phyloP scores from a whole-genome alignment of 1,140 invertebrate genomes.

The Drosophila nannoptera region DNA sequence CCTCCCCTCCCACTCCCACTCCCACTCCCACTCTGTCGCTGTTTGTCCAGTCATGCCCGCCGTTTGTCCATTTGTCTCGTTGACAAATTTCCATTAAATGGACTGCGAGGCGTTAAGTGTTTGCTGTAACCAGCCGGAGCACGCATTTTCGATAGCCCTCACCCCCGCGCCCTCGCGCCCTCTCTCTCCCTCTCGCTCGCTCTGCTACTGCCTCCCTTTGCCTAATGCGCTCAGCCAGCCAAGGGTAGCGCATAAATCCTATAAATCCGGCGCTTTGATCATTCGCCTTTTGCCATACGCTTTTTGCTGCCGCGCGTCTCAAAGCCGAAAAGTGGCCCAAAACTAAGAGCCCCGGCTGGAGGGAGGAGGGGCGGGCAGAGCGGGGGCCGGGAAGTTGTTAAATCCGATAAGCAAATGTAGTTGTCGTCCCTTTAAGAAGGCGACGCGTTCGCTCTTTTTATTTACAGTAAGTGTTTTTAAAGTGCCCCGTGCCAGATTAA shows the following conservation, averaged over 20 bases:
- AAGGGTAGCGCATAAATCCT: constrained; percentile 71
- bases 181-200: not conserved
- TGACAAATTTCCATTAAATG: constrained; percentile 72
- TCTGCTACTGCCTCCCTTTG: not conserved
- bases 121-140: constrained; percentile 63
- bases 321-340: constrained; percentile 67
- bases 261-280: constrained; percentile 72
- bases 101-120: constrained; percentile 73
- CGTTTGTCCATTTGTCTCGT: constrained; percentile 32
- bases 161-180: not conserved
- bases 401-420: constrained; percentile 74
- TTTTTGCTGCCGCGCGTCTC: constrained; percentile 26
- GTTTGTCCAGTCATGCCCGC: constrained; percentile 14
- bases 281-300: constrained; percentile 48
- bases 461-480: constrained; percentile 58
- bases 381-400: constrained; percentile 1
- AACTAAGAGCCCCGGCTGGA: constrained; percentile 1
- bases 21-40: no score
- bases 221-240: constrained; percentile 62
- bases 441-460: constrained; percentile 47
- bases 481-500: constrained; percentile 51
- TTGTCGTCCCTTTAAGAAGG: constrained; percentile 59
- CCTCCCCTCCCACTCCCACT: no score
- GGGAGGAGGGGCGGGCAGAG: not conserved
- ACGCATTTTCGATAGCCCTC: constrained; percentile 8